phyloP scores from a whole-genome alignment of 2,888 invertebrate genomes.

The Megalurothrips usitatus region DNA sequence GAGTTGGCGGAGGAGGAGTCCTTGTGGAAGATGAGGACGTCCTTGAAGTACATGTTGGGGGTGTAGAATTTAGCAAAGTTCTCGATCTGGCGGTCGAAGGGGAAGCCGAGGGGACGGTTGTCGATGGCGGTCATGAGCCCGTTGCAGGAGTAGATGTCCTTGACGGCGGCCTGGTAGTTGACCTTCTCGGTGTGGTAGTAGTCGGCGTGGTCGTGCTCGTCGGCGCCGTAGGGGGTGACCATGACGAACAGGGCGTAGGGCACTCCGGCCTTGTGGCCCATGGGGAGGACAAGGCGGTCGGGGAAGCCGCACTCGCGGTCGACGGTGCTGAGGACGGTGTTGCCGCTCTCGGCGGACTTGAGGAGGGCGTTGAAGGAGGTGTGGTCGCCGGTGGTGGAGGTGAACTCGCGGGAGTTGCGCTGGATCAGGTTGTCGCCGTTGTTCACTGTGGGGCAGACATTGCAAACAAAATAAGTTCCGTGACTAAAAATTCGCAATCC shows the following conservation, averaged over 20 bases:
- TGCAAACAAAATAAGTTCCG: too few relatives aligned
- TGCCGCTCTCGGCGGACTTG: conserved; percentile 57
- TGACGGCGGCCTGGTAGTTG: conserved; percentile 39
- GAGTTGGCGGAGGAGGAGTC: conserved; percentile 40
- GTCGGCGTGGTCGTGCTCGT: conserved; percentile 41
- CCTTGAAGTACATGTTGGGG: conserved; percentile 51
- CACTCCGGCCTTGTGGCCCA: conserved; percentile 59
- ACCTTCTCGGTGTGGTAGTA: conserved; percentile 30
- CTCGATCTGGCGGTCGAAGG: conserved; percentile 54
- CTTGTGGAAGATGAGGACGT: conserved; percentile 54
- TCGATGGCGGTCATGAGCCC: conserved; percentile 48
- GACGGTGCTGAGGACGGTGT: conserved; percentile 47
- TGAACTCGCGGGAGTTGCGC: conserved; percentile 63
- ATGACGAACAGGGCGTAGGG: conserved; percentile 58
- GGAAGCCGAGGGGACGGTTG: conserved; percentile 55
- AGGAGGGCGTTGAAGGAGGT: conserved; percentile 60
- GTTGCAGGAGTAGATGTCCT: conserved; percentile 40
- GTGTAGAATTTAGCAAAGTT: conserved; percentile 47
- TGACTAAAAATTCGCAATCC: too few relatives aligned
- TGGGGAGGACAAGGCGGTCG: conserved; percentile 60
- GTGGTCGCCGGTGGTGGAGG: conserved; percentile 59
- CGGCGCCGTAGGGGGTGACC: conserved; percentile 49
- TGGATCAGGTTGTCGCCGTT: conserved; percentile 63
- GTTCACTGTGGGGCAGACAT: conserved; percentile 44
- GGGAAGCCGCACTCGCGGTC: conserved; percentile 57